These are phyloP conservation scores for Hyposoter dolosus DNA, from an alignment of 2,888 invertebrate genomes.

Conservation along the genomic window DNA sequence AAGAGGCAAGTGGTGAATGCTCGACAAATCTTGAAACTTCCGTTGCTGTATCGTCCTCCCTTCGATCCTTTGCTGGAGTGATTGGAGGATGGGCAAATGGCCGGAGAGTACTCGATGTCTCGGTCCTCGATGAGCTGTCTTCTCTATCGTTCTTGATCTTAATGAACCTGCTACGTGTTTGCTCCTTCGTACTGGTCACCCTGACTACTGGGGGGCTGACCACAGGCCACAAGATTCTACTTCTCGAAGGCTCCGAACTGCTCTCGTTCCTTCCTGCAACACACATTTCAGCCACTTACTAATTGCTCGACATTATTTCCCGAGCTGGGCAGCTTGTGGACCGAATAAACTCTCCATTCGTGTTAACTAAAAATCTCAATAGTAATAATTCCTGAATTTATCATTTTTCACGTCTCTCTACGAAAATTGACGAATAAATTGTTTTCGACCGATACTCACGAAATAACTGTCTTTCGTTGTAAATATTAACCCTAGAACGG, in stretches of 20 bases:
- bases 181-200: slow-evolving; percentile 16
- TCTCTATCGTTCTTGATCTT: slow-evolving; percentile 52
- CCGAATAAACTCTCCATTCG: neutral
- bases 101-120: slow-evolving; percentile 30
- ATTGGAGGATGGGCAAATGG: slow-evolving; percentile 4
- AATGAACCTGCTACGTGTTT: slow-evolving; percentile 49
- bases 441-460: neutral
- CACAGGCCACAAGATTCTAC: slow-evolving; percentile 35
- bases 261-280: slow-evolving; percentile 53
- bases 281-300: slow-evolving; percentile 16
- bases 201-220: slow-evolving; percentile 22
- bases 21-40: slow-evolving; percentile 28
- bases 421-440: neutral
- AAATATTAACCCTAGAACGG: too few species aligned
- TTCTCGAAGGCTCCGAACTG: slow-evolving; percentile 24
- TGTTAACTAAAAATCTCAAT: neutral
- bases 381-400: neutral
- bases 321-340: neutral
- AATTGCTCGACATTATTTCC: slow-evolving; percentile 2
- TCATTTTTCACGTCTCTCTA: neutral
- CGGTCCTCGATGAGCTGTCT: slow-evolving; percentile 23
- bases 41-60: slow-evolving; percentile 38
- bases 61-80: slow-evolving; percentile 25
- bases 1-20: neutral
- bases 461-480: neutral